Conservation (phyloP, 2,888 invertebrate species). For the Caenorhabditis uteleia region DNA sequence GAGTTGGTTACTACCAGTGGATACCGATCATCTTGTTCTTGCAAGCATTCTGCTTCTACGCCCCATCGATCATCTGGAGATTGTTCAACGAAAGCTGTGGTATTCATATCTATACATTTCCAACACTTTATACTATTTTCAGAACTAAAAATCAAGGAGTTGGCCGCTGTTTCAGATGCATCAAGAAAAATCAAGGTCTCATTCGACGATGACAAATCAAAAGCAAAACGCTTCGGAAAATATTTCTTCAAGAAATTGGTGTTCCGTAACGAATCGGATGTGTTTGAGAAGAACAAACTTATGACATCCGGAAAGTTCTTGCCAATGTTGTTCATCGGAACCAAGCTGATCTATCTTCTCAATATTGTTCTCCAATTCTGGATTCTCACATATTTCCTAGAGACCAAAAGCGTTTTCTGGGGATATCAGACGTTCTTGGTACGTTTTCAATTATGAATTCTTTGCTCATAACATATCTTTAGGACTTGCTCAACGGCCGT, state of each 20-base stretch:
- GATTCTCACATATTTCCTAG: conserved; percentile 56
- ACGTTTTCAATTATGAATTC: not conserved
- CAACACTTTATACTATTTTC: not conserved
- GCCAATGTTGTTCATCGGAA: conserved; percentile 38
- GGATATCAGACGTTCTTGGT: conserved; percentile 51
- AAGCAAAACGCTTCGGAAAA: conserved; percentile 21
- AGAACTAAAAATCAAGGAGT: conserved; percentile 42
- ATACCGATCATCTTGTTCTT: conserved; percentile 61
- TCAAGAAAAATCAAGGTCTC: conserved; percentile 29
- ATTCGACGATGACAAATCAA: conserved; percentile 23
- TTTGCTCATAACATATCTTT: not conserved
- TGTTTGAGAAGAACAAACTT: conserved; percentile 18
- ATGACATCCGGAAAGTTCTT: conserved; percentile 41
- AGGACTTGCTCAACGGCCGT: conserved; percentile 43
- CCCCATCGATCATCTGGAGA: conserved; percentile 67
- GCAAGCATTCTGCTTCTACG: conserved; percentile 67
- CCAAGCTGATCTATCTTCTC: conserved; percentile 51
- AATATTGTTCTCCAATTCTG: conserved; percentile 55
- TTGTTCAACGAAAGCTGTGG: conserved; percentile 60
- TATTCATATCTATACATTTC: conserved; percentile 5
- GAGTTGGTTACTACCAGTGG: conserved; percentile 63
- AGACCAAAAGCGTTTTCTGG: conserved; percentile 49
- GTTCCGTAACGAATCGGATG: conserved; percentile 34
- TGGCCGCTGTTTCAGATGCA: conserved; percentile 28
- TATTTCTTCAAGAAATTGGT: conserved; percentile 38